Evolutionary conservation across 1,140 invertebrate genomes (phyloP).

Genomic region (Patella vulgata): DNA sequence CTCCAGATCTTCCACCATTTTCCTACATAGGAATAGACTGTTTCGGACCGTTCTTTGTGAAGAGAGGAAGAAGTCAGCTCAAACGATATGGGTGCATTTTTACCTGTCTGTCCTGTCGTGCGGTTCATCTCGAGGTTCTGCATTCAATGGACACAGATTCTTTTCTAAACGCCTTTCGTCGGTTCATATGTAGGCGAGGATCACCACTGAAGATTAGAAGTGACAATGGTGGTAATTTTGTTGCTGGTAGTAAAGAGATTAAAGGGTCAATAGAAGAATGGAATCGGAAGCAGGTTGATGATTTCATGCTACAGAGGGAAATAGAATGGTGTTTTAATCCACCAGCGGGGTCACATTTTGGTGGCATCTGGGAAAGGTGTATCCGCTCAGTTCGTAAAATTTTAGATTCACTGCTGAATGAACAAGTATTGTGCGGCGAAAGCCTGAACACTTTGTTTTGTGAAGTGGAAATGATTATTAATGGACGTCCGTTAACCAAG

Average conservation of each 20-base stretch:
- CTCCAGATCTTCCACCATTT: conserved; percentile 38
- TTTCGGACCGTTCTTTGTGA: conserved; percentile 50
- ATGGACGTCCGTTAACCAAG: conserved; percentile 25
- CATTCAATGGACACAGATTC: conserved; percentile 23
- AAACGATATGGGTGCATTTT: conserved; percentile 47
- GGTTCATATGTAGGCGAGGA: conserved; percentile 30
- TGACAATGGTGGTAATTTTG: conserved; percentile 33
- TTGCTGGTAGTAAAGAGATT: conserved; percentile 35
- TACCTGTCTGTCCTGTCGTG: conserved; percentile 37
- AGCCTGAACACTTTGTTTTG: conserved; percentile 11
- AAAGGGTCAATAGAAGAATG: conserved; percentile 19
- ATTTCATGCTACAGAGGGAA: conserved; percentile 7
- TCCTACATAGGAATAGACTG: conserved; percentile 41
- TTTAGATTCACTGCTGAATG: conserved; percentile 8
- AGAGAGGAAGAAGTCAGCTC: conserved; percentile 5
- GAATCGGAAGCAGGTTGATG: conserved; percentile 17
- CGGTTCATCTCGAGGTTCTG: conserved; percentile 42
- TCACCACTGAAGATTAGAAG: not conserved
- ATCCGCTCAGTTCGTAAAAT: conserved; percentile 43
- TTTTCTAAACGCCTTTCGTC: conserved; percentile 25
- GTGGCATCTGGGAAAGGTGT: conserved; percentile 59
- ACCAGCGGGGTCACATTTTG: conserved; percentile 57
- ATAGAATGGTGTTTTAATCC: conserved; percentile 66
- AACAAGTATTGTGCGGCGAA: conserved; percentile 14
- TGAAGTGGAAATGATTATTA: conserved; percentile 35